These are phyloP conservation scores for Girardia tigrina DNA, from an alignment of 2,888 invertebrate genomes.

Conservation along the genomic window DNA sequence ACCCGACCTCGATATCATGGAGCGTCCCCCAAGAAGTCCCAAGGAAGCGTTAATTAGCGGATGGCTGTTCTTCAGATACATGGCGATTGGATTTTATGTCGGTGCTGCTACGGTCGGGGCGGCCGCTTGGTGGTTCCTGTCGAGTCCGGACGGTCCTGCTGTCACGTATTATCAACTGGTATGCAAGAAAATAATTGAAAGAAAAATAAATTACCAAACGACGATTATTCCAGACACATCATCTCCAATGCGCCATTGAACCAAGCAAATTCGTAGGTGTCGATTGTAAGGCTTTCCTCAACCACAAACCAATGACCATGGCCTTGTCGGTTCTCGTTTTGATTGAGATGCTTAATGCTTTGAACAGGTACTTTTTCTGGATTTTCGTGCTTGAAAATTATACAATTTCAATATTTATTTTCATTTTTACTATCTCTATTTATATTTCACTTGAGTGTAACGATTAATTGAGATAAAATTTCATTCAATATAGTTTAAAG, in stretches of 20 bases:
- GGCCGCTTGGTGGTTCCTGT: slow-evolving; percentile 98
- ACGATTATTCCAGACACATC: slow-evolving; percentile 80
- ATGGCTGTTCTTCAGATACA: slow-evolving; percentile 99
- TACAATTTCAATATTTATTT: neutral
- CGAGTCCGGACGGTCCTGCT: slow-evolving; percentile 77
- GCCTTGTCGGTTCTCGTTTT: slow-evolving; percentile 97
- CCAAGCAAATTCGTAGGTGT: slow-evolving; percentile 28
- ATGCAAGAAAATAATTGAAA: no score
- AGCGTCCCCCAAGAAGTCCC: slow-evolving; percentile 88
- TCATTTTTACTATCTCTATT: no score
- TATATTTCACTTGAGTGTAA: no score
- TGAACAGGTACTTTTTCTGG: slow-evolving; percentile 72
- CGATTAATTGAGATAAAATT: no score
- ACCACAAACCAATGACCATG: slow-evolving; percentile 58
- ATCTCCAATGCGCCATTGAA: slow-evolving; percentile 68
- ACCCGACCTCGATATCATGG: slow-evolving; percentile 99
- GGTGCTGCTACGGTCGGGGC: slow-evolving; percentile 96
- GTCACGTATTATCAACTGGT: slow-evolving; percentile 79
- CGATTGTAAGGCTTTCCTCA: slow-evolving; percentile 30
- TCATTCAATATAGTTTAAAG: no score
- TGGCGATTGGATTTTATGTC: slow-evolving; percentile 65
- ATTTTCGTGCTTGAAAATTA: neutral
- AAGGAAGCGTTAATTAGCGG: slow-evolving; percentile 96
- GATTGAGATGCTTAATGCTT: slow-evolving; percentile 99
- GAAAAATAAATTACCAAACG: no score